phyloP scores from a whole-genome alignment of 2,797 vertebrate genomes.

The Carapus acus region DNA sequence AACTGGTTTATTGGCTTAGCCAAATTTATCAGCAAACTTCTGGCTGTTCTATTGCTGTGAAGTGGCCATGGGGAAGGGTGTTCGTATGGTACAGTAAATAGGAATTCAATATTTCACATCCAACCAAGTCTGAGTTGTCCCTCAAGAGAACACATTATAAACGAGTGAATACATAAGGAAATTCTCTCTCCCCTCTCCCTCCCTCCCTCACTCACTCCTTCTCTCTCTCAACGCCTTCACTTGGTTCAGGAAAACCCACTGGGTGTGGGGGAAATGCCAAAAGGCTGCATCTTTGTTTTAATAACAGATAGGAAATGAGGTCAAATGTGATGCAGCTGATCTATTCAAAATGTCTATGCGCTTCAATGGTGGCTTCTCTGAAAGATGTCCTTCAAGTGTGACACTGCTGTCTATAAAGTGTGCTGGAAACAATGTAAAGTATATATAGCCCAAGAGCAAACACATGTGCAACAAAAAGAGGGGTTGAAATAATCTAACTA shows the following conservation, averaged over 20 bases:
- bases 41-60: no score
- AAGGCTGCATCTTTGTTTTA: conserved; percentile 65
- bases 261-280: conserved; percentile 45
- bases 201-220: no score
- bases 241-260: conserved; percentile 36
- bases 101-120: no score
- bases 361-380: conserved; percentile 62
- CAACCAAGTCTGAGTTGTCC: no score
- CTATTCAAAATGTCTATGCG: conserved; percentile 65
- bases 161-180: no score
- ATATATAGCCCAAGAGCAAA: conserved; percentile 70
- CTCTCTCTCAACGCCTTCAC: no score
- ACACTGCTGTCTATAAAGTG: conserved; percentile 64
- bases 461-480: conserved; percentile 53
- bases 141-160: no score
- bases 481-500: conserved; percentile 66
- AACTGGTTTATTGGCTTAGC: no score
- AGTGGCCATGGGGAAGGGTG: no score
- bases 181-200: no score
- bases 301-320: conserved; percentile 67
- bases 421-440: conserved; percentile 70
- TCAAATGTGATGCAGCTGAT: conserved; percentile 68
- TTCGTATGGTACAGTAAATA: no score
- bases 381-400: conserved; percentile 65
- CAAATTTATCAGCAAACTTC: no score